Evolutionary conservation across 1,140 invertebrate genomes (phyloP), one percentile per base, ranked within the genome.

Genomic region (Caenorhabditis tropicalis): DNA sequence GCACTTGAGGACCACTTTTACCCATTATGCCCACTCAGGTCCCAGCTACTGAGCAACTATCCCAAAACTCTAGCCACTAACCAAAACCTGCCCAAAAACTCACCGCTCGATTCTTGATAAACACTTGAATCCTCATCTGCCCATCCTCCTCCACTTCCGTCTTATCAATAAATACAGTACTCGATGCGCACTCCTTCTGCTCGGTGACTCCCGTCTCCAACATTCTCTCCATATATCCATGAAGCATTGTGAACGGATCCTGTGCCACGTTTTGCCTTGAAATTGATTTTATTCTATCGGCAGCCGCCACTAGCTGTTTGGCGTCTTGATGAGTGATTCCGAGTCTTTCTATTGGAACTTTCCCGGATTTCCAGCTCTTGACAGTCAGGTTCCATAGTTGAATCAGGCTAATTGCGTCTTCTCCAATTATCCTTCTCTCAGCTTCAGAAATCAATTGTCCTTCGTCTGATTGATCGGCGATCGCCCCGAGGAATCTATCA

Each of bases 211-310:
- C 65, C 1, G 65, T 74, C 27, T 74, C 65, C 33, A 74, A 31
- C 33, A 74, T 74, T 24, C 65, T 31, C 43, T 74, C 65, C 65
- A 74, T 74, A 12, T 74, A 74, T 43, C 36, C 65, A 74, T 74
- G 65, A 43, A 74, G 36, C 65, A 74, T 43, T 43, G 65, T 21
- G 33, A 74, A 74, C 7, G 65, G 65, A 74, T 74, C 36, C 24
- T 74, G 65, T 24, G 65, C 65, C 65, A 74, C 65, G 24, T 74
- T 74, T 43, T 82, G 82, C 49, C 82, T 27, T 31, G 82, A 58
- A n/a, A 82, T 65, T 1, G 82, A 82, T 31, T 82, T 82, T n/a
- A 82, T 46, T 74, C 21, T 27, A 74, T 82, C 82, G 9, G 82
- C 56, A 70, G 82, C 58, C 16, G 58, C 24, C 3, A 82, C 60